These are phyloP conservation scores for Rhizomys pruinosus DNA, from an alignment of 2,113 vertebrate genomes.

Conservation along the genomic window DNA sequence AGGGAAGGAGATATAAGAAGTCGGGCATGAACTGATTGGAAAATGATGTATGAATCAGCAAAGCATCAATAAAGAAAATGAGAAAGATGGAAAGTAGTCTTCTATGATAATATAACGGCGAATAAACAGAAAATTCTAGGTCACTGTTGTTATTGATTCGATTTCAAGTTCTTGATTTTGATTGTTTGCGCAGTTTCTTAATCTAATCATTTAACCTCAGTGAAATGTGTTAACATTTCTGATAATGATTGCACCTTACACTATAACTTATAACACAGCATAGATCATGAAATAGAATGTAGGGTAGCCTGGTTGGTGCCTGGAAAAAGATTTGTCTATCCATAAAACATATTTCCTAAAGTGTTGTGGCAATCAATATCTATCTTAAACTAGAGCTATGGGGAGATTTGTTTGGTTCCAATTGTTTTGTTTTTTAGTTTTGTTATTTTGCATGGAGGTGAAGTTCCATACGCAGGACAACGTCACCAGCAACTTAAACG, in stretches of 20 bases:
- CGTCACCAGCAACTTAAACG: no score
- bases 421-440: no score
- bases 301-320: no score
- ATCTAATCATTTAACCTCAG: not conserved
- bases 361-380: no score
- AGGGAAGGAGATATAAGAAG: no score
- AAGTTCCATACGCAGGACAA: no score
- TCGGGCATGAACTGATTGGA: no score
- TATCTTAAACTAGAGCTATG: no score
- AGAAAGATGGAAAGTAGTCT: not conserved
- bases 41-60: no score
- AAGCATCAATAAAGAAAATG: no score
- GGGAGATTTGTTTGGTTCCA: no score
- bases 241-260: not conserved
- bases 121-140: not conserved
- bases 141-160: not conserved
- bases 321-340: not conserved
- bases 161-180: not conserved
- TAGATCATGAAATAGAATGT: not conserved
- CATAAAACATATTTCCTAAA: not conserved
- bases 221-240: not conserved
- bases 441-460: no score
- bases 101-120: not conserved
- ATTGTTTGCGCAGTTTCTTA: not conserved
- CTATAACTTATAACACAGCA: not conserved